Evolutionary conservation across 37 sponge, comb jelly and placozoan species (phyloP), one percentile per base, ranked within the genome.

Genomic region (Ephydatia muelleri): DNA sequence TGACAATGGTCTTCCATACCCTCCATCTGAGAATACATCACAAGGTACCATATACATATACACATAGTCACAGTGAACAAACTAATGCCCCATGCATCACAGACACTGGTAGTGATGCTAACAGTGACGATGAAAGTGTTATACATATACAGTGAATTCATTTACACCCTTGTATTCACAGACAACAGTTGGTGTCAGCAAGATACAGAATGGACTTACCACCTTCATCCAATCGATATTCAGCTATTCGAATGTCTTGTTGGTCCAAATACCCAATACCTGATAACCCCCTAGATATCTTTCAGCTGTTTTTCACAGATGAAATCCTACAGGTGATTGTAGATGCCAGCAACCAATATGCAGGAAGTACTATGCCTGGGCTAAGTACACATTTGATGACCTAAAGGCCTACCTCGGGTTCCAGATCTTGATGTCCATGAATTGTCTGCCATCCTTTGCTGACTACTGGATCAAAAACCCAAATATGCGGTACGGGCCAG

Each of bases 391-490:
- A 40, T 35, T 48, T 22, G 48, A 68, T 27, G 85, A 85, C 23
- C 22, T 77, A 25, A 28, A 79, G 16, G 86, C 86, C 14, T 86
- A 48, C 64, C 22, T 86, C 3, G 84, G 74, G 27, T 82, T 82
- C 29, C 47, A 22, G 28, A 82, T 82, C 27, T 48, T 82, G 43
- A 82, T 82, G 82, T 71, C 43, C 25, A 82, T 82, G 0, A 40
- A 38, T 27, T 22, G 39, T 70, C 37, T 70, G 26, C 82, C 82
- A 38, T 38, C 72, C 35, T 21, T 38, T 27, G 72, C 73, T 31
- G 82, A 82, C 72, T 85, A 85, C 70, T 86, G 86, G 86, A 80
- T 25, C 2, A 79, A 31, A 25, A 80, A 86, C 28, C 30, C 57
- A 11, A 3, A 67, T 19, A 30, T 76, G 26, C 75, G 48, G 22